phyloP scores from a whole-genome alignment of 1,140 invertebrate species.

The Phenacoccus solenopsis region DNA sequence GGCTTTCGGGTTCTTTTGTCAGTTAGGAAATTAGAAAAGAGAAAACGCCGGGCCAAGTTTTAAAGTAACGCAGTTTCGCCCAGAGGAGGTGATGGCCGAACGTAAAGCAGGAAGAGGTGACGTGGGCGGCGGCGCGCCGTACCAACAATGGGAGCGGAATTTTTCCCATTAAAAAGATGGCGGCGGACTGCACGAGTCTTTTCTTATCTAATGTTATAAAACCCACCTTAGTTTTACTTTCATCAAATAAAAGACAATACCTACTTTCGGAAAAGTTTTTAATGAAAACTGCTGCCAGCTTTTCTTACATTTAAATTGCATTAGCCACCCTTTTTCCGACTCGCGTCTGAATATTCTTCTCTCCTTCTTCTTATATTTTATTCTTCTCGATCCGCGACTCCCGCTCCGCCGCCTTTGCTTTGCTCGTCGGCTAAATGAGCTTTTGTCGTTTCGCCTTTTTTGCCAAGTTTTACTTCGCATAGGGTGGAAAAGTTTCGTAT shows the following conservation, averaged over 20 bases:
- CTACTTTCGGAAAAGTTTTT: constrained; percentile 17
- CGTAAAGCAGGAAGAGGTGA: background rate
- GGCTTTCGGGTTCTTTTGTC: constrained; percentile 10
- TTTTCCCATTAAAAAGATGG: constrained; percentile 18
- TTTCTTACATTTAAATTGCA: constrained; percentile 18
- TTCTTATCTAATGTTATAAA: constrained; percentile 18
- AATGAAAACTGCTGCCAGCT: constrained; percentile 17
- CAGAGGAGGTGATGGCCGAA: background rate
- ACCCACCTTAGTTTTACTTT: constrained; percentile 17
- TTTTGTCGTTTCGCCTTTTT: constrained; percentile 15
- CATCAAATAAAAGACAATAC: constrained; percentile 18
- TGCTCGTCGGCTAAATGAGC: constrained; percentile 5
- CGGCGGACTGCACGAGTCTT: background rate
- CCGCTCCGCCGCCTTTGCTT: background rate
- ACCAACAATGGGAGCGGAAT: background rate
- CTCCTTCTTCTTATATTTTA: background rate
- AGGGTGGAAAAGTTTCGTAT: too few species aligned
- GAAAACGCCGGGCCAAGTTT: background rate
- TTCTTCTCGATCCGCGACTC: background rate
- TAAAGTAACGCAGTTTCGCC: background rate
- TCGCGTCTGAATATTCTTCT: background rate
- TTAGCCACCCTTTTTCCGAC: constrained; percentile 13
- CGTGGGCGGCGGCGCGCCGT: background rate
- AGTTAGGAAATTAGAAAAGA: constrained; percentile 14
- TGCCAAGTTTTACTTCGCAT: background rate